Evolutionary conservation across 2,113 vertebrate species (phyloP).

Genomic region (Electrona antarctica): DNA sequence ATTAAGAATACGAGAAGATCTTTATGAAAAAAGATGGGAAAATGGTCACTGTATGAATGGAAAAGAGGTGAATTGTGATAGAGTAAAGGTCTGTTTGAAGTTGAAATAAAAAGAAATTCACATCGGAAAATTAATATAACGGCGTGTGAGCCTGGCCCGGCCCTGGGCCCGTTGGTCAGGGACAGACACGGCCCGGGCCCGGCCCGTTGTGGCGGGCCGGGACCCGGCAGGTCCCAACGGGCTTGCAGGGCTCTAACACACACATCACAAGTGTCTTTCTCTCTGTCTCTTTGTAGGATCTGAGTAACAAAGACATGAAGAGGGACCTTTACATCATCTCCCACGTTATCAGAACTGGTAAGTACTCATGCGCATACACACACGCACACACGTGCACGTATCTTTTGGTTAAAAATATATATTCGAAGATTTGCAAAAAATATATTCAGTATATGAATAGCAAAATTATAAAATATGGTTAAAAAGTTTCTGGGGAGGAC

Average conservation of each 20-base stretch:
- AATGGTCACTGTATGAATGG: too few species aligned
- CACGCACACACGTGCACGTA: not conserved
- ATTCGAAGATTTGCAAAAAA: not conserved
- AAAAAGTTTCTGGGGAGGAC: not conserved
- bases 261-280: not conserved
- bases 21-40: too few species aligned
- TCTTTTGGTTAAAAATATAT: not conserved
- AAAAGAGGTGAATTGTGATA: too few species aligned
- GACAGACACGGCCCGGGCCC: too few species aligned
- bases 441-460: not conserved
- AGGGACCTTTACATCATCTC: slow-evolving; percentile 95
- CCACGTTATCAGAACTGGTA: slow-evolving; percentile 96
- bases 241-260: not conserved
- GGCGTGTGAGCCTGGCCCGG: too few species aligned
- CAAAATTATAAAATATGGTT: not conserved
- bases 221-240: too few species aligned
- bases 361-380: slow-evolving; percentile 10
- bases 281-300: slow-evolving; percentile 81
- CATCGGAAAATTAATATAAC: too few species aligned
- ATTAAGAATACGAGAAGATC: too few species aligned
- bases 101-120: too few species aligned
- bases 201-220: too few species aligned
- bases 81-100: too few species aligned
- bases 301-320: slow-evolving; percentile 99
- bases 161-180: too few species aligned